A percentile compares a stretch with the other conserved stretches of the same genome.
These are phyloP conservation scores for Apamea sordens DNA, from an alignment of 2,888 invertebrate genomes.

Conservation along the genomic window DNA sequence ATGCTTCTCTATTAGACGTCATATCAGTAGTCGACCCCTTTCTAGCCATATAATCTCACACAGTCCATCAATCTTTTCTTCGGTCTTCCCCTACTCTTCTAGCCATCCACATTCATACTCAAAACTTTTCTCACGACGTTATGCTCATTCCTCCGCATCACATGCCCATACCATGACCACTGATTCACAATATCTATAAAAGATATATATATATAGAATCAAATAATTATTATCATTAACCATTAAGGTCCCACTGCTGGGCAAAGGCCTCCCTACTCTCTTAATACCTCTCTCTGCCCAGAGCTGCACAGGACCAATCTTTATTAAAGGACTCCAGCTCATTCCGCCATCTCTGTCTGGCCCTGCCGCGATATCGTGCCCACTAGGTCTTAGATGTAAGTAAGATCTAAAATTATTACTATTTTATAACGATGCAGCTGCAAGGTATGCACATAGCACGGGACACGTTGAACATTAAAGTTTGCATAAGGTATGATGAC, in stretches of 20 bases:
- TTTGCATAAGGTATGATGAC: conserved; percentile 21
- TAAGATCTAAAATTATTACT: background rate
- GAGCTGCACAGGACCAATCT: too few species aligned
- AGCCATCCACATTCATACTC: too few species aligned
- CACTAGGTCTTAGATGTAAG: background rate
- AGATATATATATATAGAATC: background rate
- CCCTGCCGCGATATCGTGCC: background rate
- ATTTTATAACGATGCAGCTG: background rate
- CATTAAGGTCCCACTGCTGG: background rate
- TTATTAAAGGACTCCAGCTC: background rate
- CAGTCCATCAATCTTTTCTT: too few species aligned
- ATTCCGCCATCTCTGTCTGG: background rate
- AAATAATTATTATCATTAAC: background rate
- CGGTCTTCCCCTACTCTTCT: too few species aligned
- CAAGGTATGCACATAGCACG: background rate
- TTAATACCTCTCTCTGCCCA: background rate
- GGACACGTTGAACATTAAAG: conserved; percentile 7
- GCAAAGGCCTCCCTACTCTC: background rate
- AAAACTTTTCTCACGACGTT: too few species aligned
- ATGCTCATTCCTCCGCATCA: too few species aligned
- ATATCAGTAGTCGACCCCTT: too few species aligned
- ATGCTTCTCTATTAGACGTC: too few species aligned
- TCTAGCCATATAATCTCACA: too few species aligned
- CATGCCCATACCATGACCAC: too few species aligned
- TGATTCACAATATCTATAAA: too few species aligned